Evolutionary conservation across 1,140 invertebrate genomes (phyloP), one percentile per base, ranked within the genome.

Genomic region (Eurosta solidaginis): DNA sequence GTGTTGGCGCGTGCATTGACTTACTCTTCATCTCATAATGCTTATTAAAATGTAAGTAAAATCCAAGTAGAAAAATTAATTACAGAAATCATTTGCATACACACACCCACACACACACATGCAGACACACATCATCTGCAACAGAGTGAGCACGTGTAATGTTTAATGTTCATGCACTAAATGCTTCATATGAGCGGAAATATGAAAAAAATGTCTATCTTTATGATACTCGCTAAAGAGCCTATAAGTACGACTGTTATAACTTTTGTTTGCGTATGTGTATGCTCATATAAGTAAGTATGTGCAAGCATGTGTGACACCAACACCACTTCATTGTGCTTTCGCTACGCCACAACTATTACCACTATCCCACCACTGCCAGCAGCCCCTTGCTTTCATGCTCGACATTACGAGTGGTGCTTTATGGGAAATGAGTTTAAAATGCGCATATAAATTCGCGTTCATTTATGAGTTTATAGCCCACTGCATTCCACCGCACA

Each of bases 371-470:
- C 6, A 0, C 17, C 47, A 17, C 47, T 49, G 3, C n/a, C 47
- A 17, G 17, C 47, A 17, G 9, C 54, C 54, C 54, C 17, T 22
- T 36, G 7, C 25, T 22, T 63, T 25, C 45, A 47, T 63, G 27
- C 6, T 36, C 3, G 14, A n/a, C n/a, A n/a, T n/a, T n/a, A n/a
- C n/a, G n/a, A n/a, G n/a, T 45, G 40, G 14, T 74, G 40, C 25
- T 44, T 47, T 75, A 22, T 7, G 17, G 74, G 5, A 17, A 10
- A 20, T 75, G 22, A n/a, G 42, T 74, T 74, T 74, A 74, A 74
- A 47, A 74, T 47, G 27, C 27, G 42, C 74, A 50, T 75, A 47
- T 75, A 75, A 45, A 75, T 50, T 47, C 44, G 47, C 74, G 74
- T 47, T 25, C 74, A 75, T 75, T 75, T 75, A 50, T 68, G 59